Percentiles rank a stretch among this genome's conserved stretches.
These are phyloP conservation scores for Paguma larvata DNA, from an alignment of 2,797 vertebrate species.

Conservation along the genomic window DNA sequence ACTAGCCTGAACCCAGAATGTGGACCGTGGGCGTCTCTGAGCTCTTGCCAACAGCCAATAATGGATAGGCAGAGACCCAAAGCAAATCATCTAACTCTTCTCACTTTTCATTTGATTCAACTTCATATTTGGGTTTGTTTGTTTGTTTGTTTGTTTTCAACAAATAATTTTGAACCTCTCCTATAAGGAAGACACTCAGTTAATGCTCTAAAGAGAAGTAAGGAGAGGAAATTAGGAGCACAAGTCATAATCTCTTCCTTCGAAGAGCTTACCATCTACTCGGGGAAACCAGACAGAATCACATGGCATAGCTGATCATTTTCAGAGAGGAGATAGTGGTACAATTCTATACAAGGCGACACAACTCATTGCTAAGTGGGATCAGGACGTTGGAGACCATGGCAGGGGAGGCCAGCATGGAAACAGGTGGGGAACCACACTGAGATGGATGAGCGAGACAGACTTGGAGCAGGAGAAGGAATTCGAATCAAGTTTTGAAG, in stretches of 20 bases:
- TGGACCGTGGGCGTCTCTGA: not conserved
- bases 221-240: not conserved
- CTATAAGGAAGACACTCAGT: not conserved
- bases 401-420: not conserved
- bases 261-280: not conserved
- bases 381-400: too few relatives aligned
- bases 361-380: not conserved
- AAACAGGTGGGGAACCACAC: accelerated
- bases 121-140: not conserved
- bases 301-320: not conserved
- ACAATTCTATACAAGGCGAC: not conserved
- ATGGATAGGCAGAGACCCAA: not conserved
- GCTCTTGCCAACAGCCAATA: not conserved
- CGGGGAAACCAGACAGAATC: not conserved
- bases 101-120: not conserved
- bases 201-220: not conserved
- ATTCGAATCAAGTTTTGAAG: not conserved
- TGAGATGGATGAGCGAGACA: not conserved
- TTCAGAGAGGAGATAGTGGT: not conserved
- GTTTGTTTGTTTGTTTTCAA: not conserved
- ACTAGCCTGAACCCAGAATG: accelerated
- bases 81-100: not conserved
- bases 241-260: not conserved
- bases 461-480: not conserved
- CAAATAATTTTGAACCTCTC: slow-evolving; percentile 30